A percentile compares a stretch with the other conserved stretches of the same genome.
Evolutionary conservation across 2,113 vertebrate species (phyloP).

Genomic region (Trinectes maculatus): DNA sequence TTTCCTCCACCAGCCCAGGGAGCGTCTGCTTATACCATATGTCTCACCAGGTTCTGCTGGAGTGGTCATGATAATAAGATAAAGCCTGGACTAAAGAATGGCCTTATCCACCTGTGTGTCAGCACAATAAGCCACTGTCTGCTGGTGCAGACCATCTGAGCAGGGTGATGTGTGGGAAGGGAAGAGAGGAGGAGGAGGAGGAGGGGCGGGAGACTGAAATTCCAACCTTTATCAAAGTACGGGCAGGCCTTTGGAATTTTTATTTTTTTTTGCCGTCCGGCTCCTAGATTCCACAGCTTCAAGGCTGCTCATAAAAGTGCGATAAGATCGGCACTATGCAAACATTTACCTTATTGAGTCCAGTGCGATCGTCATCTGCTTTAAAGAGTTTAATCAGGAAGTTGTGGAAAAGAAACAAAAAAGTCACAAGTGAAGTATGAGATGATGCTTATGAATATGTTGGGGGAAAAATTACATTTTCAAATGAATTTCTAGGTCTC

Average conservation of each 20-base stretch:
- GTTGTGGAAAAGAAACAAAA: background rate
- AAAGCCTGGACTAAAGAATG: slow-evolving; percentile 1
- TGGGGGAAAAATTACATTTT: background rate
- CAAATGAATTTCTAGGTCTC: background rate
- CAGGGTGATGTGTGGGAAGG: slow-evolving; percentile 44
- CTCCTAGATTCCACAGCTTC: slow-evolving; percentile 49
- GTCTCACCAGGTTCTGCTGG: slow-evolving; percentile 30
- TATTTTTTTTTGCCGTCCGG: slow-evolving; percentile 6
- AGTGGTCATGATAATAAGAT: slow-evolving; percentile 19
- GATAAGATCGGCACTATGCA: slow-evolving; percentile 53
- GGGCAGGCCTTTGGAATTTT: slow-evolving; percentile 52
- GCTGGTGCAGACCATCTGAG: slow-evolving; percentile 38
- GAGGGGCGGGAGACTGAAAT: slow-evolving; percentile 33
- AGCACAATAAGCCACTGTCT: slow-evolving; percentile 76
- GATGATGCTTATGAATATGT: background rate
- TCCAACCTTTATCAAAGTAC: slow-evolving; percentile 73
- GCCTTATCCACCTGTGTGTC: slow-evolving; percentile 49
- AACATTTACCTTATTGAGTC: slow-evolving; percentile 37
- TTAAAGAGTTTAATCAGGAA: slow-evolving; percentile 8
- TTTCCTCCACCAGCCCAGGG: background rate
- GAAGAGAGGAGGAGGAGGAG: slow-evolving; percentile 7
- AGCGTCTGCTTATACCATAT: slow-evolving; percentile 32
- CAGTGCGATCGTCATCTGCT: slow-evolving; percentile 2
- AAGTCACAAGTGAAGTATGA: background rate
- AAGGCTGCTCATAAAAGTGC: background rate